Conservation (phyloP, 2,797 vertebrate genomes). For the Limnodromus scolopaceus region DNA sequence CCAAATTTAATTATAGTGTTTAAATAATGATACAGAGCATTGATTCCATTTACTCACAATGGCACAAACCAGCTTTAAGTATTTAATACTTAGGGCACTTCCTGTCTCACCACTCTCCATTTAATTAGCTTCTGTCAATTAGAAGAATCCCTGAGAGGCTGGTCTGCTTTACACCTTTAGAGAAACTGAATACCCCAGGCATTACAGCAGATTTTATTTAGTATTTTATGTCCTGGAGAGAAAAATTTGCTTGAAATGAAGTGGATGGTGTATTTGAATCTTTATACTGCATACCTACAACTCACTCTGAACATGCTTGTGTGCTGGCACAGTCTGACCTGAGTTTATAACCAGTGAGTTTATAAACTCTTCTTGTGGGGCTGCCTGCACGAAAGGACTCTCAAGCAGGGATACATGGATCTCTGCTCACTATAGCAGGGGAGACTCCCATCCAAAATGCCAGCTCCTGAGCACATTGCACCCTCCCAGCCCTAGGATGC, state of each 20-base stretch:
- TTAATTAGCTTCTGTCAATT: conserved; percentile 65
- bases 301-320: background rate
- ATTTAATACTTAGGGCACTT: conserved; percentile 52
- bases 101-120: background rate
- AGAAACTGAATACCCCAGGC: background rate
- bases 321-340: background rate
- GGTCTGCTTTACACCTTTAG: conserved; percentile 15
- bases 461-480: background rate
- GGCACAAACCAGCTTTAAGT: conserved; percentile 50
- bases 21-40: conserved; percentile 64
- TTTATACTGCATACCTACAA: background rate
- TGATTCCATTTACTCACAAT: conserved; percentile 52
- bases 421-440: rapidly evolving
- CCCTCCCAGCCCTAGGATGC: background rate
- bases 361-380: background rate
- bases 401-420: rapidly evolving
- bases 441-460: rapidly evolving
- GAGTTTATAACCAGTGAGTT: background rate
- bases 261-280: background rate
- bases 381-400: background rate
- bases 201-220: conserved; percentile 16
- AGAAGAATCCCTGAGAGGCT: conserved; percentile 41
- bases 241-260: conserved; percentile 19
- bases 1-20: conserved; percentile 55
- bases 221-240: background rate